These are phyloP conservation scores for Turnix velox DNA, from an alignment of 2,113 vertebrate species.

Conservation along the genomic window DNA sequence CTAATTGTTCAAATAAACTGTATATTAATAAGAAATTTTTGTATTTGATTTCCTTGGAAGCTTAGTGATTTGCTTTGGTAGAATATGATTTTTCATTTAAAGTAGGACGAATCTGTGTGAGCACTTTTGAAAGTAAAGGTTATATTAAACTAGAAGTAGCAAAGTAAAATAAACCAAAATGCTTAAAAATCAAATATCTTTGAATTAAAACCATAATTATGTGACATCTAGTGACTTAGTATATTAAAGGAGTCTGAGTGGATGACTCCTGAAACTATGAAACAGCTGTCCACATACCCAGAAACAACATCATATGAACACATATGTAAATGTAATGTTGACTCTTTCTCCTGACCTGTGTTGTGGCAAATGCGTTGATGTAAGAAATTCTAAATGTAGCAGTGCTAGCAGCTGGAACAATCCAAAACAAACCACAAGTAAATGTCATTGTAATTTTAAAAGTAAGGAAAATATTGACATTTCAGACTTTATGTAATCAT, in stretches of 20 bases:
- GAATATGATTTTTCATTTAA: neutral
- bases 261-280: neutral
- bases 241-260: neutral
- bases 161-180: neutral
- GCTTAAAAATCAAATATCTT: neutral
- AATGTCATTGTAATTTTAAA: neutral
- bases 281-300: neutral
- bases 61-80: neutral
- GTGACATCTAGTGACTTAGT: neutral
- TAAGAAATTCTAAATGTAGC: neutral
- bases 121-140: neutral
- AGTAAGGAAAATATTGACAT: neutral
- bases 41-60: neutral
- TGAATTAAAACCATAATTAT: neutral
- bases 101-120: neutral
- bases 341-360: neutral
- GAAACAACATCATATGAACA: neutral
- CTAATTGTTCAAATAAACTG: neutral
- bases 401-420: neutral
- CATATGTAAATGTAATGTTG: neutral
- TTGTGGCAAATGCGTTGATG: neutral
- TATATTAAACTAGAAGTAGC: neutral
- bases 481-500: neutral
- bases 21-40: neutral
- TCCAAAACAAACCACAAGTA: neutral